phyloP scores from a whole-genome alignment of 2,888 invertebrate species.

The Crossocerus cetratus region DNA sequence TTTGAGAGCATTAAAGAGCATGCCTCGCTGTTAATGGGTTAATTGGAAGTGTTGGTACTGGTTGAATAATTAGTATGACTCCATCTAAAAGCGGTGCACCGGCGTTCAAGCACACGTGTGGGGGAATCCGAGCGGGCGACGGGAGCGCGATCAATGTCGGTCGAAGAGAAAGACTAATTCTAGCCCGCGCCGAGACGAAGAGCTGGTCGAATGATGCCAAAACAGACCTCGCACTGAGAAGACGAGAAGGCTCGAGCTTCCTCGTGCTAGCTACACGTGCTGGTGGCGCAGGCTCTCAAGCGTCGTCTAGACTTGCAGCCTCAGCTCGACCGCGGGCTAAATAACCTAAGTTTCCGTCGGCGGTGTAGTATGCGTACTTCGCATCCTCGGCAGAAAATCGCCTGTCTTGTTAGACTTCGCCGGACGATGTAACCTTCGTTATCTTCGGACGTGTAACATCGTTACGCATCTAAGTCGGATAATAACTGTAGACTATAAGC shows the following conservation, averaged over 20 bases:
- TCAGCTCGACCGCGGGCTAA: neutral
- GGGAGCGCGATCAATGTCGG: constrained; percentile 14
- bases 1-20: no score
- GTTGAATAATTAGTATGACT: neutral
- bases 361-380: neutral
- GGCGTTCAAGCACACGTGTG: constrained; percentile 16
- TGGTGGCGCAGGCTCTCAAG: constrained; percentile 23
- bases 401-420: neutral
- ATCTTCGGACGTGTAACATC: no score
- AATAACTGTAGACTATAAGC: constrained; percentile 6
- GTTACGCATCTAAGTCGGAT: neutral
- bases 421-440: no score
- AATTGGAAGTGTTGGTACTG: no score
- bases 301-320: constrained; percentile 8
- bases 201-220: constrained; percentile 25
- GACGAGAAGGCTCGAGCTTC: constrained; percentile 17
- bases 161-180: constrained; percentile 40
- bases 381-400: neutral
- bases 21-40: no score
- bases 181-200: constrained; percentile 16
- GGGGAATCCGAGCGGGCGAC: neutral
- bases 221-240: constrained; percentile 21
- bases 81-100: constrained; percentile 1
- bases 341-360: neutral
- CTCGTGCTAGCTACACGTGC: constrained; percentile 28